Evolutionary conservation across 2,888 invertebrate genomes (phyloP).

Genomic region (Torymus auratus): DNA sequence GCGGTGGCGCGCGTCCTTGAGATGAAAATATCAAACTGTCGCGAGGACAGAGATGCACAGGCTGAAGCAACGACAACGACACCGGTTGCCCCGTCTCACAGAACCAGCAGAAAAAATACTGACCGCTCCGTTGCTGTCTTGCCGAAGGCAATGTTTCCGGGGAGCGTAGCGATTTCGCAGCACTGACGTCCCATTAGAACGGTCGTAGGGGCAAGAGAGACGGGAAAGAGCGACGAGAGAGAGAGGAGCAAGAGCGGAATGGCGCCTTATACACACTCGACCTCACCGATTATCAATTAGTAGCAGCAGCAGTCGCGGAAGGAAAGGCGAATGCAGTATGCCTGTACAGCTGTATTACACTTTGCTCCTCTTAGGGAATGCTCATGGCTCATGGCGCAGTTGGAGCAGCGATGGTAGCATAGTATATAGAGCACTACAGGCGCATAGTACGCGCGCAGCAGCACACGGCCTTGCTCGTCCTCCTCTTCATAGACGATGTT

Average conservation of each 20-base stretch:
- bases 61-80: too few species aligned
- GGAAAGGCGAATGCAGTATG: constrained; percentile 38
- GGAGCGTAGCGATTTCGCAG: constrained; percentile 13
- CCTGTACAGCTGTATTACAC: constrained; percentile 5
- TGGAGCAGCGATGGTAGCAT: too few species aligned
- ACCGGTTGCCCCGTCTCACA: too few species aligned
- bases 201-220: too few species aligned
- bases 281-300: constrained; percentile 47
- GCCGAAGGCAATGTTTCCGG: not conserved
- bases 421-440: not conserved
- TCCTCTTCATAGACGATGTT: too few species aligned
- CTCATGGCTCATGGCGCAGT: too few species aligned
- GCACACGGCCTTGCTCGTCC: too few species aligned
- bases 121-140: too few species aligned
- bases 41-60: too few species aligned
- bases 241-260: not conserved
- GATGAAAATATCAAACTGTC: constrained; percentile 24
- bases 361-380: too few species aligned
- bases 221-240: too few species aligned
- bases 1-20: constrained; percentile 26
- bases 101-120: too few species aligned
- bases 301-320: constrained; percentile 9
- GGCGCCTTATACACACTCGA: not conserved
- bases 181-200: constrained; percentile 34
- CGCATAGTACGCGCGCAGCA: not conserved